A percentile compares a stretch with the other conserved stretches of the same genome.
Evolutionary conservation across 2,113 vertebrate genomes (phyloP).

Genomic region (Beaufortia kweichowensis): DNA sequence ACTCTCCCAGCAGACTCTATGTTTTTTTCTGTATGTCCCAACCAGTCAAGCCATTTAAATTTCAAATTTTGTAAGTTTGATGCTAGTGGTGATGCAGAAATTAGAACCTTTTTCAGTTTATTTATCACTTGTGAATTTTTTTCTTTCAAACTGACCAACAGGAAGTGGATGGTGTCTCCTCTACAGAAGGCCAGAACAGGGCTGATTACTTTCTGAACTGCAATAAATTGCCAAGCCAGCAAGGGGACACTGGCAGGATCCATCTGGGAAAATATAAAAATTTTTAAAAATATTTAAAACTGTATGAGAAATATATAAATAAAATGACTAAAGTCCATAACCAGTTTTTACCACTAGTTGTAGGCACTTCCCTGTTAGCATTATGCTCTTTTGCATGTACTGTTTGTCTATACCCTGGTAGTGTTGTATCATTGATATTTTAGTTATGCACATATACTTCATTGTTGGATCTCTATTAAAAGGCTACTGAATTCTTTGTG

Average conservation of each 20-base stretch:
- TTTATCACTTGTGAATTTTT: too few species aligned
- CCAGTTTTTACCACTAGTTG: background rate
- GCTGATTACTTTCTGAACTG: constrained; percentile 84
- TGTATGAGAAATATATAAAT: background rate
- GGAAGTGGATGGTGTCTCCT: constrained; percentile 91
- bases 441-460: too few species aligned
- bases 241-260: constrained; percentile 93
- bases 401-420: too few species aligned
- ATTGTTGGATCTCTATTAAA: too few species aligned
- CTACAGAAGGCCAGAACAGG: constrained; percentile 95
- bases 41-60: background rate
- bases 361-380: background rate
- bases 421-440: too few species aligned
- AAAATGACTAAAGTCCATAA: background rate
- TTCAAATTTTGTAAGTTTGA: too few species aligned
- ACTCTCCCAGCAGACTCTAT: too few species aligned
- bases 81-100: too few species aligned
- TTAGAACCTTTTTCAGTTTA: too few species aligned
- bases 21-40: too few species aligned
- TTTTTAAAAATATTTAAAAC: constrained; percentile 31
- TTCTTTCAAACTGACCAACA: constrained; percentile 81
- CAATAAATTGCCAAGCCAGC: constrained; percentile 95
- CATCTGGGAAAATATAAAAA: too few species aligned
- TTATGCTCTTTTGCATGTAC: background rate
- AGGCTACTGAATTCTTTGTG: too few species aligned